Base-by-base conservation (phyloP, 2,113 vertebrate genomes). In the Chelonoidis abingdonii region DNA sequence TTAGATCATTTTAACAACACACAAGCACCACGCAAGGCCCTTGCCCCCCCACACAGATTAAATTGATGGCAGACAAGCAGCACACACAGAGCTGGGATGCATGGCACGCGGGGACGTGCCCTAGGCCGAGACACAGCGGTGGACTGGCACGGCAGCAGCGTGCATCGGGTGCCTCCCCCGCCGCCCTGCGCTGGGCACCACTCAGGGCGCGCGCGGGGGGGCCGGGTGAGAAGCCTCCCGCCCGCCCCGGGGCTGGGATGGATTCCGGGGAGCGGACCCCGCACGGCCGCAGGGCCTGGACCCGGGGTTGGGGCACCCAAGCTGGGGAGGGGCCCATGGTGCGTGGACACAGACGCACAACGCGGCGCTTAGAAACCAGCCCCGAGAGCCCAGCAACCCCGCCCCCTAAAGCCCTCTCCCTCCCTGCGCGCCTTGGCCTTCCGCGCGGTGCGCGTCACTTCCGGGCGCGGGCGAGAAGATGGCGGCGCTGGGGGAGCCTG, bases 401-500 rank as follows among this genome's bases (percentile, higher is more conserved):
- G 4, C 7, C 2, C 13, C 29, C 50, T 50, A 50, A 50, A 13
- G 14, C 13, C 50, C 13, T 14, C 50, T 50, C 14, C 3, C 44
- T 54, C 52, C n/a, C 50, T 41, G 21, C 9, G 5, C 8, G 4
- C n/a, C 25, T 31, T 62, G 2, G 10, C 81, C 2, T 8, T 86
- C 75, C 78, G 76, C 89, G 38, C 27, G 2, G 38, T 6, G 0
- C 0, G 0, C 97, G 97, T 98, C 97, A 98, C 75, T 98, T 98
- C 98, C 98, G 47, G 84, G 57, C 78, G 93, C 93, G 92, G 87
- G 75, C 12, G 59, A 57, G 86, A 98, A 98, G 98, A 98, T 98
- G 98, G 99, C 99, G 98, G 99, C 99, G 83, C 95, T 99, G 44
- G 99, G 99, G 1, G 99, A 99, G 76, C 98, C 99, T 41, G 99